Conservation (phyloP, 2,113 vertebrate species). For the Antechinus stuartii region DNA sequence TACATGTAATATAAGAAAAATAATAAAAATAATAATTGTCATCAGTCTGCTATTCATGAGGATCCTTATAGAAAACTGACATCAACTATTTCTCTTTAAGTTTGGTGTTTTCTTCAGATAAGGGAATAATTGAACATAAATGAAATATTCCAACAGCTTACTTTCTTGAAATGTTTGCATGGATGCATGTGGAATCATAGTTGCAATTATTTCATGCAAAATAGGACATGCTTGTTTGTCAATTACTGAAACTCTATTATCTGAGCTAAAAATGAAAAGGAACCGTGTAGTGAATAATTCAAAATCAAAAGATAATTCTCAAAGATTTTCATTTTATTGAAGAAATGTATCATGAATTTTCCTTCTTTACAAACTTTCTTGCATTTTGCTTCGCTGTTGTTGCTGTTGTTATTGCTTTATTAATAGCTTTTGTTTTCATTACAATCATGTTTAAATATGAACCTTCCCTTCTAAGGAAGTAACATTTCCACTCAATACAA, state of each 20-base stretch:
- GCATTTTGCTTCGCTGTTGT: neutral
- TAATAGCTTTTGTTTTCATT: neutral
- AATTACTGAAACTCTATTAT: conserved; percentile 22
- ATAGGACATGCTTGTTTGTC: conserved; percentile 8
- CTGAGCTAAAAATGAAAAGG: conserved; percentile 31
- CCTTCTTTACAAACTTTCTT: conserved; percentile 25
- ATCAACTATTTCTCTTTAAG: conserved; percentile 31
- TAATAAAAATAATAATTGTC: conserved; percentile 26
- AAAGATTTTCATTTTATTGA: conserved; percentile 1
- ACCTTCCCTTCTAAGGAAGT: neutral
- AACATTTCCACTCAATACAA: neutral
- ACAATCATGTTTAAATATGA: neutral
- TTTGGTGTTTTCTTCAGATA: conserved; percentile 38
- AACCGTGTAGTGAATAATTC: neutral
- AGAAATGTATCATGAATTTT: neutral
- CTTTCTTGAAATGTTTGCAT: conserved; percentile 8
- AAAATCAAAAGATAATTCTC: conserved; percentile 8
- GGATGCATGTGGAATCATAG: neutral
- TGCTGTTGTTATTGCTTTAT: neutral
- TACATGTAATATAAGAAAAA: neutral
- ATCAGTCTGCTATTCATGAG: neutral
- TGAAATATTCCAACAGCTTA: neutral
- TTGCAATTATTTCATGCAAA: neutral
- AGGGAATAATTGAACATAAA: conserved; percentile 42
- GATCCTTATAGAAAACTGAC: conserved; percentile 4